Percentiles rank a stretch among this genome's conserved stretches.
These are phyloP conservation scores for Calcarius lapponicus DNA, from an alignment of 2,797 vertebrate species.

Conservation along the genomic window DNA sequence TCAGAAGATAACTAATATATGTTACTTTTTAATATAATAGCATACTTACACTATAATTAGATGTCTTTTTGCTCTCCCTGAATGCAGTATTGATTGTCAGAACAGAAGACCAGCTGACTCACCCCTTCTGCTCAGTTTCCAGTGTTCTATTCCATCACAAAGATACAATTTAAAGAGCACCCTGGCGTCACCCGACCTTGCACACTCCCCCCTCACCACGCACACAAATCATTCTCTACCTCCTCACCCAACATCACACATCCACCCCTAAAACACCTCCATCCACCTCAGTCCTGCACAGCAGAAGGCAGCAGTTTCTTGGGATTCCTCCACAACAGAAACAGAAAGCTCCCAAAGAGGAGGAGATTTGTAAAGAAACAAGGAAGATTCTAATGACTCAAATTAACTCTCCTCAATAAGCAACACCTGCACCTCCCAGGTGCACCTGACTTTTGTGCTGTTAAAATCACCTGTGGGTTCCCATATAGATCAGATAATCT, in stretches of 20 bases:
- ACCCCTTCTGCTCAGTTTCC: background rate
- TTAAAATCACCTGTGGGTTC: background rate
- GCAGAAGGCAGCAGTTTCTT: background rate
- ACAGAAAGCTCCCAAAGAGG: background rate
- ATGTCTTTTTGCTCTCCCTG: background rate
- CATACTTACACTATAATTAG: background rate
- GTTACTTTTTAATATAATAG: background rate
- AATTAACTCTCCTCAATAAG: background rate
- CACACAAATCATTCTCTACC: background rate
- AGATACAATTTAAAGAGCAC: background rate
- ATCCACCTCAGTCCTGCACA: background rate
- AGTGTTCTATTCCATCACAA: background rate
- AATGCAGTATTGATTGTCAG: background rate
- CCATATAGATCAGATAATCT: background rate
- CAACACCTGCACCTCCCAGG: background rate
- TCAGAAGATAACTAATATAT: background rate
- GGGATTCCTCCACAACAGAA: background rate
- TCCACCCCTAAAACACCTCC: background rate
- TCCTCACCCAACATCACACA: background rate
- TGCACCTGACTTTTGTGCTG: background rate
- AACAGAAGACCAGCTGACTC: background rate
- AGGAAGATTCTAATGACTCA: background rate
- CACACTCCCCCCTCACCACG: background rate
- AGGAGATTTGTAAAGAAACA: background rate
- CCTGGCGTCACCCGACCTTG: background rate